These are phyloP conservation scores for Actinia equina DNA, from an alignment of 64 coral and sea anemone genomes.

Conservation along the genomic window DNA sequence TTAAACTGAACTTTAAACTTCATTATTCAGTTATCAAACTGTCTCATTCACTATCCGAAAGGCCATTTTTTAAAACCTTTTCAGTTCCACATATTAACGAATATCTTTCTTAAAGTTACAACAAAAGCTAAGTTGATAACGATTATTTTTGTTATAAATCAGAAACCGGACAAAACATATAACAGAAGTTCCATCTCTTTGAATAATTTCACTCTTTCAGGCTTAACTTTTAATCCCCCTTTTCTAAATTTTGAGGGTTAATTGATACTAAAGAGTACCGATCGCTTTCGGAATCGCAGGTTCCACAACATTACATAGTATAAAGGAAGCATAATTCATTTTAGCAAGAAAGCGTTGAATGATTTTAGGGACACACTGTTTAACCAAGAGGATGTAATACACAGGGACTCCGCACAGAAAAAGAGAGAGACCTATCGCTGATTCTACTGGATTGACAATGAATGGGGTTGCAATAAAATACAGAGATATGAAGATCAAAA, in stretches of 20 bases:
- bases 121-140: no score
- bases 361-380: neutral
- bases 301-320: constrained; percentile 3
- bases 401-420: constrained; percentile 42
- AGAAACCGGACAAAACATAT: no score
- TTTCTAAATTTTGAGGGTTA: neutral
- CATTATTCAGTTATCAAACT: no score
- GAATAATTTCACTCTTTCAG: no score
- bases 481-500: constrained; percentile 53
- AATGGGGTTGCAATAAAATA: constrained; percentile 62
- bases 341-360: neutral
- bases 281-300: neutral
- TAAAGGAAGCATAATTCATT: neutral
- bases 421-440: constrained; percentile 36
- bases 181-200: no score
- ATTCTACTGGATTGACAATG: constrained; percentile 50
- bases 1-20: no score
- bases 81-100: no score
- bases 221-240: neutral
- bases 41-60: no score
- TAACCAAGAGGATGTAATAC: constrained; percentile 20
- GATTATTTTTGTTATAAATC: no score
- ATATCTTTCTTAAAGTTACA: no score
- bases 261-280: neutral
- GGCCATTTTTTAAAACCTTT: no score